Conservation (phyloP, 92 coral and sea anemone species). For the Pocillopora grandis region DNA sequence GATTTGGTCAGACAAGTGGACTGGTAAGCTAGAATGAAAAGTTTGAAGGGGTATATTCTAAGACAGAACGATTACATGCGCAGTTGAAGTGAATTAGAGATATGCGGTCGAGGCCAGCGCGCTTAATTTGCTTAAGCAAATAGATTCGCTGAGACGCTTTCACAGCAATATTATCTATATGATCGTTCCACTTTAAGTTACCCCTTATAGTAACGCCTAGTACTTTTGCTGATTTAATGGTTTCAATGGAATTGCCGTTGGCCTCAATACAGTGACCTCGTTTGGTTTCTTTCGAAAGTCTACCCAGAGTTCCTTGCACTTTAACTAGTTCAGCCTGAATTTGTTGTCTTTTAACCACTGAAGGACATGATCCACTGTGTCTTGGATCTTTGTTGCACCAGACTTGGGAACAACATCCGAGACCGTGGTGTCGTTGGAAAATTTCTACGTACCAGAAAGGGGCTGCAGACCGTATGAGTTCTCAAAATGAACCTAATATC, state of each 20-base stretch:
- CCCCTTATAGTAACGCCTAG: conserved; percentile 40
- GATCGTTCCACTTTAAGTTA: conserved; percentile 22
- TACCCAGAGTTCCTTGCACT: conserved; percentile 8
- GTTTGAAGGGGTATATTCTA: neutral
- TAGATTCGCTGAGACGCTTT: conserved; percentile 46
- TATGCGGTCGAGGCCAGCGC: neutral
- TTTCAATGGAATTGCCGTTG: neutral
- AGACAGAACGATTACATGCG: neutral
- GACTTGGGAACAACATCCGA: conserved; percentile 25
- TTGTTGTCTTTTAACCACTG: neutral
- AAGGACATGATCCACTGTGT: conserved; percentile 21
- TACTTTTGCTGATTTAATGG: conserved; percentile 15
- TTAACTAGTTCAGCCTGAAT: conserved; percentile 7
- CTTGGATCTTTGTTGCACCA: conserved; percentile 27
- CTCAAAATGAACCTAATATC: neutral
- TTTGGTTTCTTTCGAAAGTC: too few relatives aligned
- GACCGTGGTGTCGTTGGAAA: neutral
- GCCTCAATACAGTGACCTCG: too few relatives aligned
- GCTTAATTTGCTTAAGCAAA: conserved; percentile 25
- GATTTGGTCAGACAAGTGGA: conserved; percentile 51
- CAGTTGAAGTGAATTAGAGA: neutral
- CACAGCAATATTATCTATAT: neutral
- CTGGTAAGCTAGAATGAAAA: conserved; percentile 45
- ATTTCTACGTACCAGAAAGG: neutral
- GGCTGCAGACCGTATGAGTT: neutral